These are phyloP conservation scores for Mycteria americana DNA, from an alignment of 2,797 vertebrate species.

Conservation along the genomic window DNA sequence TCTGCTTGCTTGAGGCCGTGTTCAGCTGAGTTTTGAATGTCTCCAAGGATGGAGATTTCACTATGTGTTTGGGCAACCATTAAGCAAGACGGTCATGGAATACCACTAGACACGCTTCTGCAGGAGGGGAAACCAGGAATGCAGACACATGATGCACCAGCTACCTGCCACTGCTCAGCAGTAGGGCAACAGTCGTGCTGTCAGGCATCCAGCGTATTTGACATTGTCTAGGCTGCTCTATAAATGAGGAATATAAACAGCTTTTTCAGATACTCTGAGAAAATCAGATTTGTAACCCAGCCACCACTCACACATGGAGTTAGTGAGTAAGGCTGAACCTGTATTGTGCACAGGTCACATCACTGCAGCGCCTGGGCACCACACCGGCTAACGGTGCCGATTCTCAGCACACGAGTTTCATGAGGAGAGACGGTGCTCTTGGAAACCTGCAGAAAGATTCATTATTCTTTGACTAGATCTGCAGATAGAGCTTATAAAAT, in stretches of 20 bases:
- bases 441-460: not conserved
- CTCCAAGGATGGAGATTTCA: not conserved
- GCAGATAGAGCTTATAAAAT: not conserved
- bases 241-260: not conserved
- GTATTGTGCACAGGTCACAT: not conserved
- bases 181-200: not conserved
- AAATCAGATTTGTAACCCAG: not conserved
- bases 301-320: not conserved
- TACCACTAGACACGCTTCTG: not conserved
- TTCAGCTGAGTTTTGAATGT: not conserved
- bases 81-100: not conserved
- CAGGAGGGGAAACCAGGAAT: not conserved
- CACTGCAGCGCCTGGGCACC: not conserved
- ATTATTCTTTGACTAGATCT: not conserved
- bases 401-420: not conserved
- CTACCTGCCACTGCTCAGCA: not conserved
- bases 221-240: not conserved
- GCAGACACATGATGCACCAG: not conserved
- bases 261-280: not conserved
- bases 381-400: not conserved
- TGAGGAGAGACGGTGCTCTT: not conserved
- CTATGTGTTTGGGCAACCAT: not conserved
- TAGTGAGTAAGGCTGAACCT: not conserved
- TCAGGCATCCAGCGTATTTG: not conserved
- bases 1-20: not conserved